Conservation (phyloP, 2,888 invertebrate species). For the Rotaria magnacalcarata region DNA sequence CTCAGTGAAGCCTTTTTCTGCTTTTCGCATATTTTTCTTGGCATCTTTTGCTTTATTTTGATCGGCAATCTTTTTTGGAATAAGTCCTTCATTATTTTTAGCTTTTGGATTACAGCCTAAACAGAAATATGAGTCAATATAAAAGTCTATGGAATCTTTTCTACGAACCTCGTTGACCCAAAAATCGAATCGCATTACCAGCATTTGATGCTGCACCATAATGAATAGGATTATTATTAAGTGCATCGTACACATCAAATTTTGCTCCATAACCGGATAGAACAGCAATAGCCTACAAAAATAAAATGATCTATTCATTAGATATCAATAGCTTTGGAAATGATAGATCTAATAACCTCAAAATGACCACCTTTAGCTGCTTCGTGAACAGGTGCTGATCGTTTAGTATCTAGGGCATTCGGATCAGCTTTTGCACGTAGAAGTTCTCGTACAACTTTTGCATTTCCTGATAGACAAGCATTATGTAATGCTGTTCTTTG, state of each 20-base stretch:
- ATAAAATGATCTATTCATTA: background rate
- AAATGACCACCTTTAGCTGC: constrained; percentile 56
- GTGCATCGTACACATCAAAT: constrained; percentile 55
- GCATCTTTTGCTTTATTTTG: constrained; percentile 57
- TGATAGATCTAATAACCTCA: constrained; percentile 48
- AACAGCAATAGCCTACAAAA: constrained; percentile 49
- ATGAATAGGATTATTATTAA: constrained; percentile 57
- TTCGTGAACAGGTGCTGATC: constrained; percentile 53
- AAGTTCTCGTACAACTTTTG: constrained; percentile 54
- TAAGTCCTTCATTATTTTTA: constrained; percentile 57
- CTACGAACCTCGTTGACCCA: constrained; percentile 56
- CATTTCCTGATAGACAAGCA: constrained; percentile 56
- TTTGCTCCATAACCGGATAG: constrained; percentile 57
- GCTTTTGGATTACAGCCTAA: constrained; percentile 60
- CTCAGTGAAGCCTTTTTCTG: constrained; percentile 57
- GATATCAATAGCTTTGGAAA: background rate
- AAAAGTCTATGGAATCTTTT: background rate
- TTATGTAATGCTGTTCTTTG: constrained; percentile 56
- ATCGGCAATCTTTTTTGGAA: constrained; percentile 56
- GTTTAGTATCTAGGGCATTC: constrained; percentile 47
- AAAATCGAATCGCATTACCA: constrained; percentile 56
- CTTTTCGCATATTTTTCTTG: constrained; percentile 57
- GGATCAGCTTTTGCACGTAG: constrained; percentile 52
- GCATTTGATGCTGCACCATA: constrained; percentile 51
- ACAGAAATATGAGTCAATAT: background rate